Base-by-base conservation (phyloP, 2,888 invertebrate genomes). In the Tetrapedia diversipes region DNA sequence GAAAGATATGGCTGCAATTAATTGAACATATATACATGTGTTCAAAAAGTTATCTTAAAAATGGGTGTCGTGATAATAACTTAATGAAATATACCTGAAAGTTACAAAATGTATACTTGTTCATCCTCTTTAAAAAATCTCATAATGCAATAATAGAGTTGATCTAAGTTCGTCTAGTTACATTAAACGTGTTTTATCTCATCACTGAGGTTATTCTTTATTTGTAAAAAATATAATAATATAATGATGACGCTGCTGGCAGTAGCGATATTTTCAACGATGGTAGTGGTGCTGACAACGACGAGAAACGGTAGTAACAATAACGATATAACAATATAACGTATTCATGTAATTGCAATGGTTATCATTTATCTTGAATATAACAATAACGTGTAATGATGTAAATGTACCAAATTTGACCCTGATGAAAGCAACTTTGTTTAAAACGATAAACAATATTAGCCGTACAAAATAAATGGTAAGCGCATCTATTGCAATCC, bases 201-300 rank as follows among this genome's bases (percentile, higher is more conserved):
- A 65, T 68, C 72, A 61, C 45, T 65, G 80, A 85, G 81, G 79
- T 67, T 78, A 69, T 78, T 86, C 81, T 90, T 91, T 91, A 91
- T 90, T 91, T 87, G 90, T 91, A 91, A 91, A 91, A 91, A 91
- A 91, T 91, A 91, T 91, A 91, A 89, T 90, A 89, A 90, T 90
- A 87, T 89, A 86, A 83, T 77, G 73, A 73, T 49, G 68, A 74
- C 63, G 65, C 60, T 79, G 69, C 37, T 78, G 73, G 53, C 68
- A 77, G 64, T 78, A 69, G 65, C 73, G 61, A 60, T 65, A 61
- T 60, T 60, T 68, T 65, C 67, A 59, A 72, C 72, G 64, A 53
- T 63, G 51, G 29, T 45, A 57, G 47, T 61, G 51, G 39, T 63
- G 61, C 41, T 29, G 64, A 61, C 59, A 67, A 71, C 66, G 63